Base-by-base conservation (phyloP, 2,888 invertebrate species). In the Eurytoma adleriae region DNA sequence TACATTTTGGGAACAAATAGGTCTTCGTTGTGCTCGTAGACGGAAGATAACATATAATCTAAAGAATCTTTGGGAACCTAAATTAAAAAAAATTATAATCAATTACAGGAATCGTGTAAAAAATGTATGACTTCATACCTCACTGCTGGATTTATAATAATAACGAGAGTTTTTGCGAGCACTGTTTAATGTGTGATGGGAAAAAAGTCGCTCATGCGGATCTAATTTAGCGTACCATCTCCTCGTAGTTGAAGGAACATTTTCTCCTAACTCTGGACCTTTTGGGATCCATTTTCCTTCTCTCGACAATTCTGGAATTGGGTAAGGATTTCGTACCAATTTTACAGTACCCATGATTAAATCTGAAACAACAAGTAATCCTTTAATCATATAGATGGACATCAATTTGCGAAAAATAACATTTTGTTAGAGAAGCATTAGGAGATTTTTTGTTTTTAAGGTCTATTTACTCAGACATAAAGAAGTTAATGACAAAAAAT, bases 1-100 rank as follows among this genome's bases (percentile, higher is more conserved):
- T 96, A 88, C 71, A 76, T 77, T 83, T 90, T 90, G 7, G 90
- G 86, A 1, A 89, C 84, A 68, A 87, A 83, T 2, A 90, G 85
- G 85, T 95, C 95, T 0, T 90, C 90, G 16, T 93, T 93, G 82
- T 96, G 95, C 85, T 94, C 92, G 88, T 96, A 96, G 0, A 94
- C 92, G 0, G 95, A 92, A 4, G 93, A 91, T 70, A 96, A 90
- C 7, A 93, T 91, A 73, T 95, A 91, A 87, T 96, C 96, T 79
- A 96, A 91, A 66, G 94, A 93, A 87, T 96, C 96, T 27, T 92
- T 91, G 0, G 96, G 95, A 71, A 93, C 91, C 87, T 93, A 30
- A n/a, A 48, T 2, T 12, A 52, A 66, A 30, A 30, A 30, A 30
- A 30, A 3, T 66, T 71, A 1, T 16, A 71, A 75, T 70, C 50